These are phyloP conservation scores for Carcharodon carcharias DNA, from an alignment of 2,797 vertebrate genomes.

Conservation along the genomic window DNA sequence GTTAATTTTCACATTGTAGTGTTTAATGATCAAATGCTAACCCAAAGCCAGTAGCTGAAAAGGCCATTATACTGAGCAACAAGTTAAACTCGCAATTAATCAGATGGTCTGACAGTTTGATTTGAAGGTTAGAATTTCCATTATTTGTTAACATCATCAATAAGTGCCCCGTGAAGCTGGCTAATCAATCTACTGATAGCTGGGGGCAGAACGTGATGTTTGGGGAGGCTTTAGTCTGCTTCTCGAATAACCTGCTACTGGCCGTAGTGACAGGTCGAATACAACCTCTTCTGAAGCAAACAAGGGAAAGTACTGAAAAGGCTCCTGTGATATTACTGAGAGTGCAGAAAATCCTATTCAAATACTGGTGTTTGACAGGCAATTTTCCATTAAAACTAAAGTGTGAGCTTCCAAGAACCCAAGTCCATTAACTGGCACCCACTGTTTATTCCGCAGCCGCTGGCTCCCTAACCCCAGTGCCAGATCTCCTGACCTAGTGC, in stretches of 20 bases:
- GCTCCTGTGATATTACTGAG: neutral
- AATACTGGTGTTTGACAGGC: neutral
- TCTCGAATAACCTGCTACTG: neutral
- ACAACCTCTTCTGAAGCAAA: neutral
- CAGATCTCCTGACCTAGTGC: neutral
- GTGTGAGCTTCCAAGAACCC: neutral
- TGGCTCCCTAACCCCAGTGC: neutral
- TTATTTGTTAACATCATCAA: constrained; percentile 31
- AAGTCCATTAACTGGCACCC: neutral
- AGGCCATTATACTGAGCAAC: neutral
- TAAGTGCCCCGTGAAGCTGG: neutral
- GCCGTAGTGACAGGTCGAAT: neutral
- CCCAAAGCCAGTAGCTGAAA: neutral
- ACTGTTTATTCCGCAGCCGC: neutral
- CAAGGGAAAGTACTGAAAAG: neutral
- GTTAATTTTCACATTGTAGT: neutral
- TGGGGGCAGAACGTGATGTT: neutral
- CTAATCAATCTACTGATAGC: constrained; percentile 1
- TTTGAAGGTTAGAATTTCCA: constrained; percentile 36
- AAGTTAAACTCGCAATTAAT: constrained; percentile 14
- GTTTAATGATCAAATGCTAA: neutral
- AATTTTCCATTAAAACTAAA: neutral
- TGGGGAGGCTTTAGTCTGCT: neutral
- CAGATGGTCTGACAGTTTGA: constrained; percentile 18
- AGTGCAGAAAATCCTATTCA: neutral